Conservation (phyloP, 1,140 invertebrate genomes). For the Drosophila neocordata region DNA sequence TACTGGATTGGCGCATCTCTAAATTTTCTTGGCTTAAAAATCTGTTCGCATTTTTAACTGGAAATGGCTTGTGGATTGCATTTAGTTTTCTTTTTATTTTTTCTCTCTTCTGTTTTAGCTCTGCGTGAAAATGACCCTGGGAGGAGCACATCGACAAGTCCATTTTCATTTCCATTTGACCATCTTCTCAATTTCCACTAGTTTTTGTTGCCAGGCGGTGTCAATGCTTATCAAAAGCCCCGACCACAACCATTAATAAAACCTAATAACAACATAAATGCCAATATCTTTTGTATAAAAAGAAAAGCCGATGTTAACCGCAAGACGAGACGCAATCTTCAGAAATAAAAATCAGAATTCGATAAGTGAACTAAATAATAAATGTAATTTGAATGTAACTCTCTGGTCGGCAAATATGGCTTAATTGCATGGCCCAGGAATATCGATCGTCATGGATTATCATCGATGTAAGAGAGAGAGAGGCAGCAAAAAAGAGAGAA, state of each 20-base stretch:
- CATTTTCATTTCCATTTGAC: constrained; percentile 10
- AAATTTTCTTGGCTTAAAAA: not conserved
- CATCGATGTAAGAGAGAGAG: constrained; percentile 60
- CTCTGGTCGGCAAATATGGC: constrained; percentile 23
- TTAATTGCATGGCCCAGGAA: constrained; percentile 71
- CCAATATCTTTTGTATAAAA: constrained; percentile 61
- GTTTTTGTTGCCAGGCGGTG: constrained; percentile 27
- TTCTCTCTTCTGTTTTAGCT: constrained; percentile 25
- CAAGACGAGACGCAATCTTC: constrained; percentile 1
- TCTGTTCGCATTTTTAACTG: constrained; percentile 57
- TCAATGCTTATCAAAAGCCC: constrained; percentile 62
- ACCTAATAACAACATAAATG: constrained; percentile 77
- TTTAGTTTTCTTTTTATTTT: not conserved
- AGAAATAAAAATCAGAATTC: constrained; percentile 47
- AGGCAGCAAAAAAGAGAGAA: not conserved
- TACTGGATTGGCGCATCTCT: not conserved
- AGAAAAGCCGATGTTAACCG: constrained; percentile 16
- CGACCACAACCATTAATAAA: constrained; percentile 70
- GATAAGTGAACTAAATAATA: constrained; percentile 78
- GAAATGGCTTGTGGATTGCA: constrained; percentile 45
- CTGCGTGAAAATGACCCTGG: constrained; percentile 56
- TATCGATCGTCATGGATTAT: constrained; percentile 80
- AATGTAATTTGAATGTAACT: constrained; percentile 75
- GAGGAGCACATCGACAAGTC: constrained; percentile 11
- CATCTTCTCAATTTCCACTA: not conserved